phyloP scores from a whole-genome alignment of 2,797 vertebrate genomes.

The Trachurus trachurus region DNA sequence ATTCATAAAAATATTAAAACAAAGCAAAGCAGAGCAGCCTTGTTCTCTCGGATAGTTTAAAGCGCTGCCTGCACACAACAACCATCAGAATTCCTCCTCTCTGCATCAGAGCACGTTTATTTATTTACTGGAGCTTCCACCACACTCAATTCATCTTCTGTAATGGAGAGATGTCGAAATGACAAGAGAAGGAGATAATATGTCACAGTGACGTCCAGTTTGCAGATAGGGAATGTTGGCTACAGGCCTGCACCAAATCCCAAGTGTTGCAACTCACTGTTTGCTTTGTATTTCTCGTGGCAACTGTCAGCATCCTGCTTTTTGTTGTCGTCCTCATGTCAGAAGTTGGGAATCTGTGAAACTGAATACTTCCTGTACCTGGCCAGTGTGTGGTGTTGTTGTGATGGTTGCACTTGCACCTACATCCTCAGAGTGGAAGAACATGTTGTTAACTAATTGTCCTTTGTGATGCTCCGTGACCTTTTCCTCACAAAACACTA shows the following conservation, averaged over 20 bases:
- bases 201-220: slow-evolving; percentile 43
- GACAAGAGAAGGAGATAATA: slow-evolving; percentile 39
- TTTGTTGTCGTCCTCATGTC: slow-evolving; percentile 45
- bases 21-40: background rate
- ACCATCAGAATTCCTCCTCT: slow-evolving; percentile 5
- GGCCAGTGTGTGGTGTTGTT: background rate
- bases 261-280: slow-evolving; percentile 42
- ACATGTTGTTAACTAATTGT: background rate
- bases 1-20: background rate
- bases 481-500: slow-evolving; percentile 21
- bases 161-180: slow-evolving; percentile 40
- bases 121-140: slow-evolving; percentile 53
- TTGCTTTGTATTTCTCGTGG: slow-evolving; percentile 48
- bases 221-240: slow-evolving; percentile 48
- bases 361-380: background rate
- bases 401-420: no score
- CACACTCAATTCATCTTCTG: slow-evolving; percentile 50
- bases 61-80: background rate
- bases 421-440: background rate
- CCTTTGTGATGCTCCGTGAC: background rate
- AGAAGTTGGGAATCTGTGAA: slow-evolving; percentile 58
- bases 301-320: slow-evolving; percentile 27
- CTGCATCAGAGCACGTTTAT: slow-evolving; percentile 22
- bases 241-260: slow-evolving; percentile 38
- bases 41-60: background rate